These are phyloP conservation scores for Laupala kohalensis DNA, from an alignment of 1,140 invertebrate genomes.

Conservation along the genomic window DNA sequence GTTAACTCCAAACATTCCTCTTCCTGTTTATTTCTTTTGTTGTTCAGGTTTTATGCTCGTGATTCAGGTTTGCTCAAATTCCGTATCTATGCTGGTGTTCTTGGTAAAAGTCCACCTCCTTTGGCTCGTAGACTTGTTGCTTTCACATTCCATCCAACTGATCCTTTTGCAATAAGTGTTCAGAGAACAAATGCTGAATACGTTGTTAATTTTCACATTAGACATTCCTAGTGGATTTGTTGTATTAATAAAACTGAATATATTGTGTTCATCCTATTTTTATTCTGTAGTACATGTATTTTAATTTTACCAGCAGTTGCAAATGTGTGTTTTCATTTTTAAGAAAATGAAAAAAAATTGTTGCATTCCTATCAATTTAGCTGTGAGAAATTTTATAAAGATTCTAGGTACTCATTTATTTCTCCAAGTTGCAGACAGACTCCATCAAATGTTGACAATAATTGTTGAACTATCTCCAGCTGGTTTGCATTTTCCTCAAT, in stretches of 20 bases:
- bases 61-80: conserved; percentile 83
- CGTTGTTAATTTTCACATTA: conserved; percentile 88
- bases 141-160: conserved; percentile 93
- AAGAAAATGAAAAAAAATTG: background rate
- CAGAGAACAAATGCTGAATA: conserved; percentile 92
- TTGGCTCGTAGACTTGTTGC: conserved; percentile 73
- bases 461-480: background rate
- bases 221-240: conserved; percentile 27
- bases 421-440: background rate
- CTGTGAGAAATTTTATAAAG: background rate
- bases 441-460: background rate
- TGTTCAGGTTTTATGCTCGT: conserved; percentile 71
- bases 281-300: background rate
- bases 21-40: conserved; percentile 6
- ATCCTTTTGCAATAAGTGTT: conserved; percentile 92
- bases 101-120: conserved; percentile 40
- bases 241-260: background rate
- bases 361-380: background rate
- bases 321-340: background rate
- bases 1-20: background rate
- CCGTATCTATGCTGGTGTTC: conserved; percentile 68
- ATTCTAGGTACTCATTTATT: too few species aligned
- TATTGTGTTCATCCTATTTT: background rate
- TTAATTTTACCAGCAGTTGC: background rate
- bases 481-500: too few species aligned